Base-by-base conservation (phyloP, 2,888 invertebrate genomes). In the Hirtodrosophila trivittata region DNA sequence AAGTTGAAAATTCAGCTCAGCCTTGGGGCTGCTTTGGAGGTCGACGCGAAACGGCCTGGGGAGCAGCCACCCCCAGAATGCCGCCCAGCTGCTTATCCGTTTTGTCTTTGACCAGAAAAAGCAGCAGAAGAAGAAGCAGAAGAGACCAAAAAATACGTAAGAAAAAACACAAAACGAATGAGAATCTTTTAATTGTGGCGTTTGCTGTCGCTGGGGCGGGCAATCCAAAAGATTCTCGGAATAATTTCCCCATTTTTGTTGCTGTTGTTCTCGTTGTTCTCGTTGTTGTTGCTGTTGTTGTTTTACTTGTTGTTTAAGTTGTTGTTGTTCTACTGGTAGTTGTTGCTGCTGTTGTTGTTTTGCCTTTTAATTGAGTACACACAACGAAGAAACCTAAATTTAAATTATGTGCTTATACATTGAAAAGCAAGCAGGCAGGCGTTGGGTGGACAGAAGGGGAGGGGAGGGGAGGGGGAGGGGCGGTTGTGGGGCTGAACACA, bases 351-450 rank as follows among this genome's bases (percentile, higher is more conserved):
- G n/a, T n/a, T n/a, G n/a, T n/a, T n/a, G n/a, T n/a, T n/a, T 57
- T 71, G 84, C 77, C 64, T 80, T 78, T 78, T 87, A 78, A 78
- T 78, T 78, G 87, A 87, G 87, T 85, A 85, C 87, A 85, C 70
- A 69, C 67, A 74, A 59, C 33, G 59, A 39, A 55, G 52, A 75
- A 60, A 84, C 58, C 71, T 70, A 77, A 82, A 87, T 87, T 80
- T 87, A 77, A 80, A 80, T 80, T 71, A 80, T 80, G 86, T 75
- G 87, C 76, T 72, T 72, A 75, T 71, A 71, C 70, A 84, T 56
- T 69, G 72, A 62, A 62, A 62, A 52, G 70, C 75, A 49, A 52
- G n/a, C n/a, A 32, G 32, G 12, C 12, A 32, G 12, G 6, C 3
- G n/a, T 3, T 10, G n/a, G 32, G 7, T 32, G 6, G 32, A 3